These are phyloP conservation scores for Pteruthius melanotis DNA, from an alignment of 2,113 vertebrate species.

Conservation along the genomic window DNA sequence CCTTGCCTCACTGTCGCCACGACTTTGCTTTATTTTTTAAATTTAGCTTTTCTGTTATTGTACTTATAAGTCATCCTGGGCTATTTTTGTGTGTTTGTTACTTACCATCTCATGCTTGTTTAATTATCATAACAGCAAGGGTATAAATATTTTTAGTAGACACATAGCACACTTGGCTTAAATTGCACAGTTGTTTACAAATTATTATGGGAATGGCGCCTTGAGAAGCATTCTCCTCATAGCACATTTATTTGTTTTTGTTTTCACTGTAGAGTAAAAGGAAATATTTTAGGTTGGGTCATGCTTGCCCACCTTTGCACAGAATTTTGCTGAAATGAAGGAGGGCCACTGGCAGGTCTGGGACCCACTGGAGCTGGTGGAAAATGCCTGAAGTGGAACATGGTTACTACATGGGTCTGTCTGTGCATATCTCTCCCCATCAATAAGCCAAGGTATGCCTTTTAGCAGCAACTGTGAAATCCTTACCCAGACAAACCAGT, in stretches of 20 bases:
- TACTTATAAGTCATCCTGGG: background rate
- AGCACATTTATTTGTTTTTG: background rate
- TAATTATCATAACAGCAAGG: background rate
- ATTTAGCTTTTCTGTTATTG: background rate
- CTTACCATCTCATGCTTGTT: background rate
- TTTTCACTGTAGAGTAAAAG: background rate
- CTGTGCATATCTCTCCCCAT: background rate
- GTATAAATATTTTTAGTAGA: conserved; percentile 19
- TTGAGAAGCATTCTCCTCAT: background rate
- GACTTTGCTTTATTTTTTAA: background rate
- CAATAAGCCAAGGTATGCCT: background rate
- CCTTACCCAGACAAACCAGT: background rate
- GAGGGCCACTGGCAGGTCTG: background rate
- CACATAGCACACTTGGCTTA: background rate
- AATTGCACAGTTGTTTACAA: conserved; percentile 9
- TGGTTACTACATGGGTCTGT: background rate
- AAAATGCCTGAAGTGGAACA: background rate
- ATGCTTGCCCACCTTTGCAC: background rate
- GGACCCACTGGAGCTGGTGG: background rate
- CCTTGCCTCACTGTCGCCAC: background rate
- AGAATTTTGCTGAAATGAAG: background rate
- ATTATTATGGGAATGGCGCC: background rate
- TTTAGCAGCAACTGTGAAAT: background rate
- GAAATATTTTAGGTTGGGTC: background rate
- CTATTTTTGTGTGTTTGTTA: background rate